phyloP scores from a whole-genome alignment of 2,888 invertebrate species.

The Drosophila percnosoma region DNA sequence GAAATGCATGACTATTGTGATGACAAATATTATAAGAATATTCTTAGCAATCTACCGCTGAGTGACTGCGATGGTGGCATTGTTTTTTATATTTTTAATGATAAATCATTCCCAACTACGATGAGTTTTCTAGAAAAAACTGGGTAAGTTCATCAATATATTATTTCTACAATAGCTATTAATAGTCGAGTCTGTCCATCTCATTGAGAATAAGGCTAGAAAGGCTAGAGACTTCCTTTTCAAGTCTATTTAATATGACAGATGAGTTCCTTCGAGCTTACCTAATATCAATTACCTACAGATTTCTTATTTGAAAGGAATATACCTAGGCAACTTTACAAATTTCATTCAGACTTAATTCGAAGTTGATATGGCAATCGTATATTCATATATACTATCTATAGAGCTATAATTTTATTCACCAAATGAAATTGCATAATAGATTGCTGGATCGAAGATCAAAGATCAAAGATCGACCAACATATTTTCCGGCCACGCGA shows the following conservation, averaged over 20 bases:
- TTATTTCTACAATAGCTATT: not conserved
- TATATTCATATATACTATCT: not conserved
- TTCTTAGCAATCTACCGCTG: constrained; percentile 45
- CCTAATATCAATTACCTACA: not conserved
- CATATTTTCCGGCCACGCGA: not conserved
- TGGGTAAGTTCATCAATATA: constrained; percentile 88
- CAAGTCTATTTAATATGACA: not conserved
- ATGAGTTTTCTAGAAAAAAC: constrained; percentile 94
- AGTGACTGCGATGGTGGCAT: constrained; percentile 75
- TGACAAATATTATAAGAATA: constrained; percentile 74
- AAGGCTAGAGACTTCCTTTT: not conserved
- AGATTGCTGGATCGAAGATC: too few relatives aligned
- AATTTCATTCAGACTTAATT: not conserved
- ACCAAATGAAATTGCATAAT: not conserved
- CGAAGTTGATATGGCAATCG: not conserved
- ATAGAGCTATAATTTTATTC: not conserved
- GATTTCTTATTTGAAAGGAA: not conserved
- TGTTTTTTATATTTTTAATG: constrained; percentile 95
- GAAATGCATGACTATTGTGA: constrained; percentile 87
- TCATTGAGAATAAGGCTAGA: not conserved
- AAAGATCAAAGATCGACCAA: not conserved
- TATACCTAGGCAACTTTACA: not conserved
- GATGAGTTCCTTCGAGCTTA: not conserved
- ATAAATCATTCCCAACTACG: constrained; percentile 95
- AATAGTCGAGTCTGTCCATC: not conserved